Base-by-base conservation (phyloP, 2,797 vertebrate genomes). In the Serranus cabrilla region DNA sequence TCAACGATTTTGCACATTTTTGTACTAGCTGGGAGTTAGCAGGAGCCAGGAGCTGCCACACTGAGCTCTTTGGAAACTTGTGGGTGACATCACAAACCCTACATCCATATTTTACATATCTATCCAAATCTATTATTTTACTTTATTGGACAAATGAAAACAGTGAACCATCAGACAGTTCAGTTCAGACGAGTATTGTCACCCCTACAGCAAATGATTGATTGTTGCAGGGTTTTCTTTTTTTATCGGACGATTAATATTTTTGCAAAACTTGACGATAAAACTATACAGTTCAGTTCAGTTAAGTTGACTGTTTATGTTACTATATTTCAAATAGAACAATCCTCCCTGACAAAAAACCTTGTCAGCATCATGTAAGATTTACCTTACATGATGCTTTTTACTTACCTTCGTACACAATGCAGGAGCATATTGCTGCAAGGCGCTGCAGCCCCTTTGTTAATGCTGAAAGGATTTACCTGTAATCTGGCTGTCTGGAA, bases 381-480 rank as follows among this genome's bases (percentile, higher is more conserved):
- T 82, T 84, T 79, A 42, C 62, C 59, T 34, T 6, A 34, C 34
- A 34, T 34, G 34, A 34, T 34, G 34, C 34, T 34, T 7, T 34
- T 34, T 34, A 34, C 62, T 67, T 62, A 57, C 74, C 68, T 80
- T 82, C 81, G 78, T 55, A 78, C 74, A 87, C 80, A 72, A 54
- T 74, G 17, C 55, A 11, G 58, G 63, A 74, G 54, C 78, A 74
- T 64, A 80, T 74, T 57, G 63, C 76, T 81, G 66, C 60, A 40
- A 71, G 83, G 74, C 79, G 74, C 60, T 57, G 60, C 3, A 23
- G 77, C 42, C 81, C 81, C 79, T 73, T 80, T 84, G 76, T 89
- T 86, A 87, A 85, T 76, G 76, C 89, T 86, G 78, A 67, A 75
- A 86, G 82, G 91, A 92, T 93, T 93, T 93, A 90, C 88, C 90